A percentile compares a stretch with the other conserved stretches of the same genome.
Evolutionary conservation across 2,888 invertebrate genomes (phyloP).

Genomic region (Thumatha senex): DNA sequence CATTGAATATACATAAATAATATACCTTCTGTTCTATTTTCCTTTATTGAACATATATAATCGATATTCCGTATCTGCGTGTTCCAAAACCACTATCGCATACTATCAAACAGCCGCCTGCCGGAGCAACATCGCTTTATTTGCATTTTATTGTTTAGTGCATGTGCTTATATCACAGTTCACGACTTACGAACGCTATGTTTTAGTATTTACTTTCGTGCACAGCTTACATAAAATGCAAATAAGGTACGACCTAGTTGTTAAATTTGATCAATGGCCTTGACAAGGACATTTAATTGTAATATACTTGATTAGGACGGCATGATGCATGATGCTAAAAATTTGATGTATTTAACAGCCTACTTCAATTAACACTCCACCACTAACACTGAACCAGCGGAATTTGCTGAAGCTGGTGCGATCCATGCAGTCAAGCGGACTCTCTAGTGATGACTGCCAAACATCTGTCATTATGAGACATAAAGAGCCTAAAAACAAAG

Average conservation of each 20-base stretch:
- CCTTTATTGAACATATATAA: constrained; percentile 35
- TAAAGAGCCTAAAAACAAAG: constrained; percentile 75
- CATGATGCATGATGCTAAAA: constrained; percentile 79
- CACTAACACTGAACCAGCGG: constrained; percentile 83
- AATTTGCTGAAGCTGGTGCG: constrained; percentile 83
- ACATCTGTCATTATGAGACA: constrained; percentile 79
- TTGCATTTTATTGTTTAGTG: constrained; percentile 82
- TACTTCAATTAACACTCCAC: constrained; percentile 77
- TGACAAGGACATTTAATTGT: constrained; percentile 47
- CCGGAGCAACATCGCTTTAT: constrained; percentile 73
- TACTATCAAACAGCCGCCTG: constrained; percentile 57
- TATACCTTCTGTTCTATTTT: constrained; percentile 9
- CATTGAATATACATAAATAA: constrained; percentile 22
- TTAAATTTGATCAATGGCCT: constrained; percentile 51
- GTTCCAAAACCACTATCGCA: constrained; percentile 54
- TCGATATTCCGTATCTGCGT: constrained; percentile 48
- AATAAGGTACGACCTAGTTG: constrained; percentile 63
- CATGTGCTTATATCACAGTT: constrained; percentile 78
- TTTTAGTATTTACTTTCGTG: constrained; percentile 67
- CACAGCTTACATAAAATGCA: constrained; percentile 83
- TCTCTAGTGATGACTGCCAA: constrained; percentile 81
- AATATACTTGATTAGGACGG: constrained; percentile 58
- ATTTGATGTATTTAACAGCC: constrained; percentile 82
- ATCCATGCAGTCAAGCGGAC: constrained; percentile 82
- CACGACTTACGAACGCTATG: constrained; percentile 62